Evolutionary conservation across 53 echinoderm and acorn worm genomes (phyloP), one percentile per base, ranked within the genome.

Genomic region (Holothuria leucospilota): DNA sequence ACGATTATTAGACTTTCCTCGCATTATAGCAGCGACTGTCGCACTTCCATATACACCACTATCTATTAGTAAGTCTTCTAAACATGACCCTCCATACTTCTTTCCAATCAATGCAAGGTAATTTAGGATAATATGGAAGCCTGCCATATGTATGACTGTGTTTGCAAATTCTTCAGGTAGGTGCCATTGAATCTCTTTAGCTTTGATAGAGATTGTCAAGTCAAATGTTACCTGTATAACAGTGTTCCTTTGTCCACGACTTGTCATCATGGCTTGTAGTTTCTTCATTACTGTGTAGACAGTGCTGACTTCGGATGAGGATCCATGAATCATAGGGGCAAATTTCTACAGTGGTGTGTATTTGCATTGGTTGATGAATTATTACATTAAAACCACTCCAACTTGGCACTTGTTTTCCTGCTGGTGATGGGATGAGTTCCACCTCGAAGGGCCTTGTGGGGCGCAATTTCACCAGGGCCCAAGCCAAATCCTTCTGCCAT

Each of bases 221-320:
- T 34, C 34, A 34, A 34, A 34, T 34, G 34, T 34, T n/a, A n/a
- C n/a, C n/a, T n/a, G n/a, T 2, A 34, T 34, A 34, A 65, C 21
- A 52, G 66, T 6, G 63, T 29, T 20, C 63, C 61, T 40, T 74
- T 75, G 24, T 21, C 74, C 13, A 73, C 20, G 20, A 39, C 70
- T 39, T n/a, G 69, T 68, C 24, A 75, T 77, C 49, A 82, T 82
- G 53, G 80, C 87, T 24, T 46, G 29, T 20, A 63, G 65, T 46
- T 78, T 87, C 20, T 87, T 79, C 87, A 86, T 86, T 30, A 79
- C 78, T n/a, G 63, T 86, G 73, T 86, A 86, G 34, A 88, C 83
- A 4, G 60, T 82, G 52, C 39, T 81, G 58, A 14, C 68, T 67
- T 67, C 69, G 18, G 59, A 71, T 25, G 83, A 49, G 21, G 88